A percentile compares a stretch with the other conserved stretches of the same genome.
Evolutionary conservation across 2,888 invertebrate species (phyloP).

Genomic region (Catocala sponsa): DNA sequence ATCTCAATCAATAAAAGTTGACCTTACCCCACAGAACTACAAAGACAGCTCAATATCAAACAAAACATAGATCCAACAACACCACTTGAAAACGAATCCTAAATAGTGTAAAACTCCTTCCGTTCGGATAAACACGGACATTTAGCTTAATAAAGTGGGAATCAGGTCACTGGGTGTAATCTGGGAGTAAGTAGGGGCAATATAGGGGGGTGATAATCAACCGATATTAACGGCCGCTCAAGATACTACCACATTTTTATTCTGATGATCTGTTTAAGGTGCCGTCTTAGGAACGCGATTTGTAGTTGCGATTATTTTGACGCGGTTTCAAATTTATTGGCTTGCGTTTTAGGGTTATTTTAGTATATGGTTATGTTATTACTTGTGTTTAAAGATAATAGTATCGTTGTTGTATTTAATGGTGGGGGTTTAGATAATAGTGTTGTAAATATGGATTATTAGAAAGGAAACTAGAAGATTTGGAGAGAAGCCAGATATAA

Average conservation of each 20-base stretch:
- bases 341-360: background rate
- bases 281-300: slow-evolving; percentile 36
- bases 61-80: background rate
- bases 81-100: slow-evolving; percentile 31
- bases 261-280: slow-evolving; percentile 61
- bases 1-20: background rate
- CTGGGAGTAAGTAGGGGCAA: slow-evolving; percentile 37
- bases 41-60: background rate
- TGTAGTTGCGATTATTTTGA: slow-evolving; percentile 23
- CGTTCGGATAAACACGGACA: slow-evolving; percentile 44
- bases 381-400: too few relatives aligned
- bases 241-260: slow-evolving; percentile 61
- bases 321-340: background rate
- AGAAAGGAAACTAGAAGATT: too few relatives aligned
- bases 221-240: slow-evolving; percentile 63
- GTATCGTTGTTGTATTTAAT: too few relatives aligned
- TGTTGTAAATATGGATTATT: too few relatives aligned
- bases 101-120: slow-evolving; percentile 45
- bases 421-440: too few relatives aligned
- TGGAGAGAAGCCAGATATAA: too few relatives aligned
- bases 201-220: slow-evolving; percentile 62
- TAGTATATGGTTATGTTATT: background rate
- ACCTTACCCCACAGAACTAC: background rate
- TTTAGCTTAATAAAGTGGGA: slow-evolving; percentile 53
- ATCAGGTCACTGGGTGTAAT: slow-evolving; percentile 45